Conservation (phyloP, 2,113 vertebrate genomes). For the Pituophis catenifer region DNA sequence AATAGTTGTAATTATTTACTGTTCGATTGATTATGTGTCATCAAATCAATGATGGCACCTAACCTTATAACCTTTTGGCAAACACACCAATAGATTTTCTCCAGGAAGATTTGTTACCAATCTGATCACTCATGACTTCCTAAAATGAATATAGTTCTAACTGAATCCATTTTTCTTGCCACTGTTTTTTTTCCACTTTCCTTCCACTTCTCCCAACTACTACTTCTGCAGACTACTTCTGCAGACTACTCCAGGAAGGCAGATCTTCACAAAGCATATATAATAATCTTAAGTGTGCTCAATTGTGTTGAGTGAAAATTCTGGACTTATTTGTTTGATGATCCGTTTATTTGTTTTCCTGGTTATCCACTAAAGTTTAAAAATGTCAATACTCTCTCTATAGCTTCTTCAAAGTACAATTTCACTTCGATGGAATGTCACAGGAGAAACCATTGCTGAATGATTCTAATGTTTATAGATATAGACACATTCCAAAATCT, state of each 20-base stretch:
- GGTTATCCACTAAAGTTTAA: not conserved
- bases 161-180: not conserved
- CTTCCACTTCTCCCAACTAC: not conserved
- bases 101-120: not conserved
- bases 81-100: not conserved
- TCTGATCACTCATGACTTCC: not conserved
- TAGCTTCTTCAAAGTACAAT: not conserved
- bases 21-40: not conserved
- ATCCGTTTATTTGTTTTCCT: not conserved
- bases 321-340: not conserved
- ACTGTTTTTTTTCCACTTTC: not conserved
- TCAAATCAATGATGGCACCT: not conserved
- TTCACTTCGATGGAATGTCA: not conserved
- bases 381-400: not conserved
- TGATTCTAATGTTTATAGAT: not conserved
- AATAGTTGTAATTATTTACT: not conserved
- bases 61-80: not conserved
- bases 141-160: not conserved
- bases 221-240: not conserved
- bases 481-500: not conserved
- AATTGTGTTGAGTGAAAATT: not conserved
- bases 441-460: not conserved
- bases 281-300: not conserved
- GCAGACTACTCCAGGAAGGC: not conserved
- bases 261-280: not conserved